Percentiles rank a stretch among this genome's conserved stretches.
These are phyloP conservation scores for Macrobrachium rosenbergii DNA, from an alignment of 1,140 invertebrate genomes.

Conservation along the genomic window DNA sequence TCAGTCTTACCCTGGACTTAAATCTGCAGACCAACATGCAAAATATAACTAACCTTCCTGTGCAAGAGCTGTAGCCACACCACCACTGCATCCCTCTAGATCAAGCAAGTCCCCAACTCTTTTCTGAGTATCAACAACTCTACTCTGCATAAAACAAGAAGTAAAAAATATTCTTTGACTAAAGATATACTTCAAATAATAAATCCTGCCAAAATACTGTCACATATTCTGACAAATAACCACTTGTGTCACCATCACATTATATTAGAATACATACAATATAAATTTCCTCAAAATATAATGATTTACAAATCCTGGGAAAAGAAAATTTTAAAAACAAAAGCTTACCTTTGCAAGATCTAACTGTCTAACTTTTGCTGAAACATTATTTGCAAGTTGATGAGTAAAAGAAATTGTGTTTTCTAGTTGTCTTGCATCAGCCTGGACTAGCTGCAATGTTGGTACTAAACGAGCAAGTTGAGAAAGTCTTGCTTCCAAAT, in stretches of 20 bases:
- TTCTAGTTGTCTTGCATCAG: constrained; percentile 83
- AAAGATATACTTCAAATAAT: not conserved
- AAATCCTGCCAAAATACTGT: not conserved
- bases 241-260: too few relatives aligned
- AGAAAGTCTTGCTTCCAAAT: constrained; percentile 67
- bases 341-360: constrained; percentile 88
- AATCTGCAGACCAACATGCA: not conserved
- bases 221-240: not conserved
- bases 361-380: constrained; percentile 93
- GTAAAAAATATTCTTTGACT: not conserved
- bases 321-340: not conserved
- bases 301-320: constrained; percentile 1
- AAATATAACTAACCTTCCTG: constrained; percentile 57
- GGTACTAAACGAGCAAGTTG: constrained; percentile 80
- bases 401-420: constrained; percentile 90
- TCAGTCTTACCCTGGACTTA: not conserved
- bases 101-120: constrained; percentile 97
- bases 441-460: constrained; percentile 78
- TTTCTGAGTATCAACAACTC: constrained; percentile 94
- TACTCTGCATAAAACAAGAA: constrained; percentile 75
- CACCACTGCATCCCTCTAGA: constrained; percentile 80
- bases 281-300: not conserved
- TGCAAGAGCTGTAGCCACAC: constrained; percentile 68
- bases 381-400: constrained; percentile 91
- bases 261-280: not conserved